Conservation (phyloP, 2,113 vertebrate genomes). For the Caretta caretta region DNA sequence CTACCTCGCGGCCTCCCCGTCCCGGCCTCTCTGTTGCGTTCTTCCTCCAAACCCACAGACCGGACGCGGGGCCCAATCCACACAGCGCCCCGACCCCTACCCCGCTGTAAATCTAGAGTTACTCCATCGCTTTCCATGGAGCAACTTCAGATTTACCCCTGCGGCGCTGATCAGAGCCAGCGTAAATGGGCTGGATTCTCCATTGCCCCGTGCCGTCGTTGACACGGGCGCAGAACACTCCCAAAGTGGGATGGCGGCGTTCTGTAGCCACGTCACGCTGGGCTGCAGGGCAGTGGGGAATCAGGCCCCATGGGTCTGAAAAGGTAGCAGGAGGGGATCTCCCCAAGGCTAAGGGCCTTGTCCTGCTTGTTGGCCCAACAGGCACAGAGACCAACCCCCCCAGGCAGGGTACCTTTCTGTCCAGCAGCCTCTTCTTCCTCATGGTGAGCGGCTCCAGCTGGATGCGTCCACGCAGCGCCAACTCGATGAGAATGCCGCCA, state of each 20-base stretch:
- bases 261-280: neutral
- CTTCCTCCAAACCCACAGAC: neutral
- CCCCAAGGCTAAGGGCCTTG: neutral
- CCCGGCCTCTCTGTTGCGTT: neutral
- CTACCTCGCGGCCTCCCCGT: neutral
- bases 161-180: neutral
- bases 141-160: neutral
- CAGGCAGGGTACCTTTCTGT: conserved; percentile 79
- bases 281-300: neutral
- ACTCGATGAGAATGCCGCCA: conserved; percentile 84
- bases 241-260: neutral
- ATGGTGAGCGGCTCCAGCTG: conserved; percentile 79
- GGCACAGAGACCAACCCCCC: neutral
- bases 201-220: neutral
- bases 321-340: neutral
- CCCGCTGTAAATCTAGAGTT: neutral
- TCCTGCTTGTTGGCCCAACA: fast-evolving
- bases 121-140: neutral
- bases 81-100: fast-evolving
- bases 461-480: conserved; percentile 83
- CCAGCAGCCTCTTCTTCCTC: conserved; percentile 81
- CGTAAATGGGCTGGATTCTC: neutral
- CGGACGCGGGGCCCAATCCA: neutral
- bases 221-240: neutral
- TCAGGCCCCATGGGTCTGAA: neutral